A percentile compares a stretch with the other conserved stretches of the same genome.
These are phyloP conservation scores for Malacosoma neustria DNA, from an alignment of 2,888 invertebrate genomes.

Conservation along the genomic window DNA sequence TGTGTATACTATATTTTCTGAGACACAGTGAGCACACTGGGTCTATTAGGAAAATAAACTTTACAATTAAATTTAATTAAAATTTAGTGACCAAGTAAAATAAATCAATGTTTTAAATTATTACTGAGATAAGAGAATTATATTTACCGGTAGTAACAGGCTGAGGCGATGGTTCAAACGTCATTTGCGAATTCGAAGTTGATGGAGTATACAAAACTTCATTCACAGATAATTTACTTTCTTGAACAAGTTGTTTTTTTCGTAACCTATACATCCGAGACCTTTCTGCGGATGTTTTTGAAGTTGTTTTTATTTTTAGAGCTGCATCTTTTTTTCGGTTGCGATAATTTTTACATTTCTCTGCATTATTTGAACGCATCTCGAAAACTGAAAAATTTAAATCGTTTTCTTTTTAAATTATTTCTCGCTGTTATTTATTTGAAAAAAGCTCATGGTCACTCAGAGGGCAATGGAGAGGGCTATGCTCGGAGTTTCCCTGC, in stretches of 20 bases:
- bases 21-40: too few relatives aligned
- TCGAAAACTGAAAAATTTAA: conserved; percentile 1
- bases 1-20: too few relatives aligned
- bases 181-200: conserved; percentile 5
- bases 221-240: too few relatives aligned
- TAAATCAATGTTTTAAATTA: neutral
- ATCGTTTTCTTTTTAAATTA: neutral
- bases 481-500: too few relatives aligned
- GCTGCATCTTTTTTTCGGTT: conserved; percentile 4
- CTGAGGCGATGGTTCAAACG: conserved; percentile 4
- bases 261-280: too few relatives aligned
- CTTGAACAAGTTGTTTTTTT: too few relatives aligned
- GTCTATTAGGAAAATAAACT: neutral
- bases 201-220: too few relatives aligned
- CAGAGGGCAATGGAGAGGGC: too few relatives aligned
- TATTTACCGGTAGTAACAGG: conserved; percentile 3
- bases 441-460: too few relatives aligned
- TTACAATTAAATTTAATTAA: conserved; percentile 1
- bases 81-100: neutral
- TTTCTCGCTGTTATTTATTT: too few relatives aligned
- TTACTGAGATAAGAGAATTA: conserved; percentile 1
- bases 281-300: too few relatives aligned
- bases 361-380: conserved; percentile 6
- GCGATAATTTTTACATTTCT: conserved; percentile 6
- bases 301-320: neutral